Evolutionary conservation across 2,888 invertebrate species (phyloP).

Genomic region (Mechanitis messenoides): DNA sequence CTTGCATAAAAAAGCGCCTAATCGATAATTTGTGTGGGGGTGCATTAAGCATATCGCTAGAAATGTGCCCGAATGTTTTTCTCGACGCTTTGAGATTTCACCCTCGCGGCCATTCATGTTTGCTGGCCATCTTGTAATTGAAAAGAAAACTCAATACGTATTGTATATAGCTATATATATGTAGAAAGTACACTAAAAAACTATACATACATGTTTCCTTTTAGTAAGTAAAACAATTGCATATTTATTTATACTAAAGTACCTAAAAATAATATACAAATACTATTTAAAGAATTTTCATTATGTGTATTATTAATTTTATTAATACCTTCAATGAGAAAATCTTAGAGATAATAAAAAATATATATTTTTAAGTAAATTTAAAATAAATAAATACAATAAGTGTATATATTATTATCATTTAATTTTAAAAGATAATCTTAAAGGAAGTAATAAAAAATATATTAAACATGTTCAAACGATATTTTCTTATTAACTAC

Average conservation of each 20-base stretch:
- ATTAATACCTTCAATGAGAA: too few species aligned
- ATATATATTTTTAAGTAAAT: too few species aligned
- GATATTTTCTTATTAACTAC: neutral
- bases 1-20: conserved; percentile 78
- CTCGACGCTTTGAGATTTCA: conserved; percentile 70
- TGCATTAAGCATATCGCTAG: conserved; percentile 76
- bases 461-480: neutral
- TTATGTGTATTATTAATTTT: too few species aligned
- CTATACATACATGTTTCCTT: neutral
- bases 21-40: conserved; percentile 78
- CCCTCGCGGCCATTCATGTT: conserved; percentile 69
- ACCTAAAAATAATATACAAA: too few species aligned
- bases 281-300: too few species aligned
- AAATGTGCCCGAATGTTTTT: conserved; percentile 68
- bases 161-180: neutral
- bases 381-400: too few species aligned
- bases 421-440: neutral
- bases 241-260: too few species aligned
- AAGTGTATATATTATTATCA: too few species aligned
- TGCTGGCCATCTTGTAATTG: conserved; percentile 62
- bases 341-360: too few species aligned
- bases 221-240: neutral
- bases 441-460: neutral
- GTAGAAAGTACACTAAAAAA: neutral
- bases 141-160: conserved; percentile 37